Conservation (phyloP, 2,113 vertebrate species). For the Fulmarus glacialis region DNA sequence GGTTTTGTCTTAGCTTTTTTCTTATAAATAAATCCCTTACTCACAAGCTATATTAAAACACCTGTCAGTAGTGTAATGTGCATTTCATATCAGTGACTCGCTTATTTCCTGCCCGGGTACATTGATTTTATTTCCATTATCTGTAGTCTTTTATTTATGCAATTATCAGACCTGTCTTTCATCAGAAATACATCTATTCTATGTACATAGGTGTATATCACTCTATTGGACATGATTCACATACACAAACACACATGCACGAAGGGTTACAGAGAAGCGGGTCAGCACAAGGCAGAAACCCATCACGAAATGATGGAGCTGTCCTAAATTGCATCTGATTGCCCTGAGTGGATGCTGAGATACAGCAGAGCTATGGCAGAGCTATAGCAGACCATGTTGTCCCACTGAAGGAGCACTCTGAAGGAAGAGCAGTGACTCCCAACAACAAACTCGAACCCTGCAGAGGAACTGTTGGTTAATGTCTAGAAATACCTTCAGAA, state of each 20-base stretch:
- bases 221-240: neutral
- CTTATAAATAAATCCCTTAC: constrained; percentile 41
- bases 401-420: neutral
- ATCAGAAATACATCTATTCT: neutral
- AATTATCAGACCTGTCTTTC: constrained; percentile 1
- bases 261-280: neutral
- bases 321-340: neutral
- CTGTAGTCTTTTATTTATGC: neutral
- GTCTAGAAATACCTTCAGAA: neutral
- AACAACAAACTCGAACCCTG: neutral
- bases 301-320: neutral
- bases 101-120: neutral
- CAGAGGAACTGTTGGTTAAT: neutral
- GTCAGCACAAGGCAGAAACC: neutral
- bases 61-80: neutral
- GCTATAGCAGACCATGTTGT: neutral
- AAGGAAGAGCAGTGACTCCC: neutral
- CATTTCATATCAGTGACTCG: neutral
- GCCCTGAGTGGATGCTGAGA: neutral
- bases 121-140: constrained; percentile 18
- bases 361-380: neutral
- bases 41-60: constrained; percentile 27
- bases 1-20: constrained; percentile 30
- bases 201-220: neutral
- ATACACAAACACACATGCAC: neutral